Base-by-base conservation (phyloP, 53 echinoderm and acorn worm genomes). In the Holothuria scabra region DNA sequence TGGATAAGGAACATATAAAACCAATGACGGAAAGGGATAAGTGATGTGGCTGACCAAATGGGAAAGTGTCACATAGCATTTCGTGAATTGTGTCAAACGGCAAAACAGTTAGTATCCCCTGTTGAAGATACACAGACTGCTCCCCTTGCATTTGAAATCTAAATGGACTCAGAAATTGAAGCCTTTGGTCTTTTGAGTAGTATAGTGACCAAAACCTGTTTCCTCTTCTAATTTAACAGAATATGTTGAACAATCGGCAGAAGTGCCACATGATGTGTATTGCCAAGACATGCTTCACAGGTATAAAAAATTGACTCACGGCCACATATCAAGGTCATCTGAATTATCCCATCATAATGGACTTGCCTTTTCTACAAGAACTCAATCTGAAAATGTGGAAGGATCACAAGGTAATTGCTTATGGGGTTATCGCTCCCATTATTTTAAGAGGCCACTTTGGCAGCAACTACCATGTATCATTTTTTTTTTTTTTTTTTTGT, bases 31-130 rank as follows among this genome's bases (percentile, higher is more conserved):
- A 21, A 74, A 19, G 16, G 89, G 52, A 23, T 33, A 34, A 71
- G 86, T 82, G 82, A 90, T 31, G 29, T 86, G 24, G 90, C 82
- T 23, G 28, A 74, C 24, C 41, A 86, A n/a, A 90, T 90, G 90
- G 62, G 76, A 32, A 86, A 65, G 22, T 86, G 90, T 46, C 22
- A 86, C 16, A 71, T 86, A 29, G 61, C 71, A 0, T 30, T 86
- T 28, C 20, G 37, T 4, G 82, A 80, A 41, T 35, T 86, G 63
- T 64, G 74, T 32, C 52, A 82, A 28, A 14, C 19, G 3, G 79
- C 85, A 5, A 84, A 85, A 85, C 26, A 85, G 79, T 31, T 30
- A 60, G 21, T 44, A 71, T 35, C 38, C 72, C 38, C 12, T 71
- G 19, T 11, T 71, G 10, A 71, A 44, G 72, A 12, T 71, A 16